Base-by-base conservation (phyloP, 2,888 invertebrate species). In the Acleris laterana region DNA sequence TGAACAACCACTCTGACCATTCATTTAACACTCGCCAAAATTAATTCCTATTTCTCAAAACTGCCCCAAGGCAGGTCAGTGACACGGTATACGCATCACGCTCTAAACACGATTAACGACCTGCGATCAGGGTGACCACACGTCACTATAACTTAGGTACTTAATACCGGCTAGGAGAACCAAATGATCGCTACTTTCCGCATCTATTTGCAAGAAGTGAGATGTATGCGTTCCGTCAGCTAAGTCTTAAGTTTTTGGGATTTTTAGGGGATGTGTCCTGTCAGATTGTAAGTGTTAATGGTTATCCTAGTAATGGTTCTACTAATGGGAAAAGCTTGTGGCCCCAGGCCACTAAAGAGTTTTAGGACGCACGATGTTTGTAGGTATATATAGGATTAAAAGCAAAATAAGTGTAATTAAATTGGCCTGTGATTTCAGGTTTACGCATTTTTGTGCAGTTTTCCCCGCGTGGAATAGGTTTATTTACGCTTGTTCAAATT, bases 31-130 rank as follows among this genome's bases (percentile, higher is more conserved):
- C n/a, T 28, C 19, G 22, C 42, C 22, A 20, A 62, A 74, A 83
- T 81, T 81, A 80, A 81, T 82, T 75, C 77, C 68, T 76, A 74
- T 76, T 77, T 70, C 76, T 76, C 74, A 69, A 78, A 75, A 65
- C 51, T 19, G 74, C 77, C 78, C 74, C 71, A 59, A 74, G 77
- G 72, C 71, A 79, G 85, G 85, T 82, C 83, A 80, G 72, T 70
- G 77, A 85, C 85, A 83, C 78, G 84, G 76, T 70, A 75, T 77
- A 80, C 82, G 83, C 85, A 85, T 86, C 85, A 82, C 76, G 75
- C 74, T 72, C 81, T 84, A 85, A 87, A 84, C 78, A 79, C 81
- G 82, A 87, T 86, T 87, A 84, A 86, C 81, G 82, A 80, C 74
- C 70, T 70, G 55, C 65, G 71, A 62, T 61, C 75, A 81, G 80